Conservation (phyloP, 2,797 vertebrate species). For the Phoeniculus purpureus region DNA sequence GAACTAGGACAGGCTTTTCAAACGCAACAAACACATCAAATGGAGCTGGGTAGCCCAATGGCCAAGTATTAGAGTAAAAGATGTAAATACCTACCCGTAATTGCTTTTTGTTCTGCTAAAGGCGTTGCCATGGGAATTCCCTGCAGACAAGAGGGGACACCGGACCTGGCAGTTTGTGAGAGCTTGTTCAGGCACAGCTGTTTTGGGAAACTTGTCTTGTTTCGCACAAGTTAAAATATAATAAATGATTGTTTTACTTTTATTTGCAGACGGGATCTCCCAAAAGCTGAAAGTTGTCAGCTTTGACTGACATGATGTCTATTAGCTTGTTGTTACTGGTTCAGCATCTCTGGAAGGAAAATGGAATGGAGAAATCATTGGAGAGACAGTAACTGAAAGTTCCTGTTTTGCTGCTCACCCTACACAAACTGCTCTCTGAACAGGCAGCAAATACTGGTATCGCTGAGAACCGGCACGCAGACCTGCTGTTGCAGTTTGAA, state of each 20-base stretch:
- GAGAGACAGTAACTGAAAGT: too few relatives aligned
- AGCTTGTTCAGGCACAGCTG: conserved; percentile 5
- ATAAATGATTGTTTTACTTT: conserved; percentile 7
- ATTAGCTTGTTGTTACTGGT: conserved; percentile 31
- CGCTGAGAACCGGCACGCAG: too few relatives aligned
- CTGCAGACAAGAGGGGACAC: not conserved
- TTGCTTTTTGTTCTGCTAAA: conserved; percentile 49
- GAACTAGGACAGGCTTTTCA: conserved; percentile 39
- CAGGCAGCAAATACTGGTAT: too few relatives aligned
- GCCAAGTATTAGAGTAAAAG: not conserved
- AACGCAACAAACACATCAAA: conserved; percentile 21
- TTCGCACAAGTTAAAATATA: not conserved
- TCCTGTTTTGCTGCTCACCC: too few relatives aligned
- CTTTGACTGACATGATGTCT: not conserved
- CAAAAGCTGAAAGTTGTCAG: not conserved
- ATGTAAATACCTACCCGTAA: not conserved
- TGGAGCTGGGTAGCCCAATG: not conserved
- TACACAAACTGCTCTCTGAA: too few relatives aligned
- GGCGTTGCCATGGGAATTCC: conserved; percentile 68
- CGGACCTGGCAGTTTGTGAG: conserved; percentile 5
- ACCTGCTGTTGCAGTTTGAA: too few relatives aligned
- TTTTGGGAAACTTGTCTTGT: not conserved
- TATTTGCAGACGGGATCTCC: not conserved
- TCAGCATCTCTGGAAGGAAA: not conserved
- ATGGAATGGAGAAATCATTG: conserved; percentile 8